Evolutionary conservation across 2,888 invertebrate species (phyloP), one percentile per base, ranked within the genome.

Genomic region (Hyppa rectilinea): DNA sequence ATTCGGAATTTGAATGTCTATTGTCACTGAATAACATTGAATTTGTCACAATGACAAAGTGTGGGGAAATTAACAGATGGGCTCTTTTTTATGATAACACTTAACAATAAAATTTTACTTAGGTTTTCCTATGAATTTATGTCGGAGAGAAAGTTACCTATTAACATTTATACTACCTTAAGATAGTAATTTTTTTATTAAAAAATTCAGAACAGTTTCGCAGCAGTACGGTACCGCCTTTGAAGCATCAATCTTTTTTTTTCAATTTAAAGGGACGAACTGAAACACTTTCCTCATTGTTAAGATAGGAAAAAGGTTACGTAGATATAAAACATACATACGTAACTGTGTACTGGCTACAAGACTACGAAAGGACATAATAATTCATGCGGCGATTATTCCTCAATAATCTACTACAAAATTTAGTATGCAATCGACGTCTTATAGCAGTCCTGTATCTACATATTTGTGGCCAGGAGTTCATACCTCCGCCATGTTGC

Each of bases 381-480:
- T 34, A 49, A 49, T 49, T 43, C 34, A 23, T 59, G 31, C 14
- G 2, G 6, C 40, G 50, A 75, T 47, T n/a, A n/a, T n/a, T n/a
- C n/a, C n/a, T n/a, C 34, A 53, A 59, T 75, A 64, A 75, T 59
- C 58, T 56, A 45, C 52, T 34, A 55, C 34, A 59, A 49, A 80
- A 72, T 77, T 73, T 80, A 66, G 63, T 75, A 78, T 74, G 72
- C 75, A 67, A 72, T 66, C 56, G 40, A 49, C 23, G 77, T 58
- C 62, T 29, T 71, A 73, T 52, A 65, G 61, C 34, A 71, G 40
- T n/a, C 1, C 45, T 45, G 34, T 31, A 56, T 29, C 29, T 47
- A 71, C 63, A 77, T 78, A 82, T 82, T 85, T 83, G 83, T 75
- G 76, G 74, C 67, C 31, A 66, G 61, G 59, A 70, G 70, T 75